phyloP scores from a whole-genome alignment of 2,888 invertebrate genomes.

The Automeris io region DNA sequence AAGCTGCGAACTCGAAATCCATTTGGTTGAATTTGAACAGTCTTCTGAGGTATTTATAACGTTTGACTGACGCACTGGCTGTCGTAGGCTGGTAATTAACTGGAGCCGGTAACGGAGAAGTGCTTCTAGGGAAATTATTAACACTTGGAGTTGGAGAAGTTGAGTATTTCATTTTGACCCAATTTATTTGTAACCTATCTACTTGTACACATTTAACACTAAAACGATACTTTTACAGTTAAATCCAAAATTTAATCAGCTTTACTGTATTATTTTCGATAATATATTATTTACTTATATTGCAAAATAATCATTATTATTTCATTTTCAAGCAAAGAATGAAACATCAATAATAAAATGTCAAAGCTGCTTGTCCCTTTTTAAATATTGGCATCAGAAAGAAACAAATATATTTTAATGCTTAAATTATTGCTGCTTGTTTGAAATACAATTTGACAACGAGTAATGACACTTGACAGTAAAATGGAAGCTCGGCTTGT shows the following conservation, averaged over 20 bases:
- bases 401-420: too few species aligned
- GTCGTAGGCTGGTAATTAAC: slow-evolving; percentile 82
- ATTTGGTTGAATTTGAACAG: slow-evolving; percentile 95
- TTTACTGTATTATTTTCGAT: background rate
- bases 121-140: slow-evolving; percentile 71
- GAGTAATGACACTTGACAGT: too few species aligned
- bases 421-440: too few species aligned
- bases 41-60: slow-evolving; percentile 90
- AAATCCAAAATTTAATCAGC: background rate
- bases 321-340: too few species aligned
- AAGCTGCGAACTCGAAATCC: slow-evolving; percentile 99
- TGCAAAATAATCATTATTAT: background rate
- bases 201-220: background rate
- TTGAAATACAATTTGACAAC: too few species aligned
- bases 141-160: slow-evolving; percentile 76
- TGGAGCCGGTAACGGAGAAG: slow-evolving; percentile 83
- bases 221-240: background rate
- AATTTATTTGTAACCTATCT: background rate
- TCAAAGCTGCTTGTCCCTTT: too few species aligned
- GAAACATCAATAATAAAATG: too few species aligned
- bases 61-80: slow-evolving; percentile 89
- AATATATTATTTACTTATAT: background rate
- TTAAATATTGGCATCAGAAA: too few species aligned
- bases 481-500: too few species aligned
- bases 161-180: slow-evolving; percentile 74